Evolutionary conservation across 2,113 vertebrate genomes (phyloP).

Genomic region (Conger conger): DNA sequence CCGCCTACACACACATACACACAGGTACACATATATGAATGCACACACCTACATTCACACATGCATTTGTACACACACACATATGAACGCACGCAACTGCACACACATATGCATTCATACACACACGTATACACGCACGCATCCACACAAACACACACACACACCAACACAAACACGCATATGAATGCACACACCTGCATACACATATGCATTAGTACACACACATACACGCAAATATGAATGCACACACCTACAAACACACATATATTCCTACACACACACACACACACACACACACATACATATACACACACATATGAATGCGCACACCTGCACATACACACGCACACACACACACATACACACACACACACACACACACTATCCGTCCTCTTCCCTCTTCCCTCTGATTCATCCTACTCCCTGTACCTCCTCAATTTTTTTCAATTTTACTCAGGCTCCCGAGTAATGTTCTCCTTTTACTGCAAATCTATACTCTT

Average conservation of each 20-base stretch:
- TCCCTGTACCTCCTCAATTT: conserved; percentile 52
- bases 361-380: conserved; percentile 23
- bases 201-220: background rate
- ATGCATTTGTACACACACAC: too few relatives aligned
- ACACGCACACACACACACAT: conserved; percentile 4
- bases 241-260: conserved; percentile 3
- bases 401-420: conserved; percentile 43
- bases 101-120: too few relatives aligned
- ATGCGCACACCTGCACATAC: too few relatives aligned
- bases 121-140: too few relatives aligned
- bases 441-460: conserved; percentile 58
- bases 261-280: conserved; percentile 14
- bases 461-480: conserved; percentile 73
- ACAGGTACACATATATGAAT: too few relatives aligned
- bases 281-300: conserved; percentile 10
- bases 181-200: conserved; percentile 4
- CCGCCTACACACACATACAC: background rate
- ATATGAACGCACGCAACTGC: too few relatives aligned
- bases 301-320: background rate
- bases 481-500: conserved; percentile 78
- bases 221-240: background rate
- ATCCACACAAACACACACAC: too few relatives aligned
- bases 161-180: too few relatives aligned
- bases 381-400: conserved; percentile 12
- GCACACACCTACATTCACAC: too few relatives aligned